A percentile compares a stretch with the other conserved stretches of the same genome.
Evolutionary conservation across 2,888 invertebrate genomes (phyloP).

Genomic region (Perithous albicinctus): DNA sequence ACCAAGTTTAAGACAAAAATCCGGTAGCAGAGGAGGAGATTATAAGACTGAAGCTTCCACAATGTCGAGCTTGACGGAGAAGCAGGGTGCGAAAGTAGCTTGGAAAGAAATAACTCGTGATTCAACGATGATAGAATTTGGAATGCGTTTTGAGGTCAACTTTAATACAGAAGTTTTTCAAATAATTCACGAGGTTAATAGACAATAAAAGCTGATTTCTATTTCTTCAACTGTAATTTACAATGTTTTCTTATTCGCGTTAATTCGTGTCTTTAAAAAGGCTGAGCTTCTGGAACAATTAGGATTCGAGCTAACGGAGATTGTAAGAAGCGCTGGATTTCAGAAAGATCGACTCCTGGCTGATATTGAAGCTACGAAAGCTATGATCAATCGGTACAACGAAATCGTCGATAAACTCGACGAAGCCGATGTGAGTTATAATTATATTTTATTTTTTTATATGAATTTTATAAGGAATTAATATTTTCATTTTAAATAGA

Average conservation of each 20-base stretch:
- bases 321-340: constrained; percentile 86
- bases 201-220: not conserved
- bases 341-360: constrained; percentile 88
- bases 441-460: too few relatives aligned
- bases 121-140: constrained; percentile 89
- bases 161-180: constrained; percentile 89
- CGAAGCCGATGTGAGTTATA: constrained; percentile 88
- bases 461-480: too few relatives aligned
- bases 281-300: constrained; percentile 91
- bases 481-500: not conserved
- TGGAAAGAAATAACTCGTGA: constrained; percentile 91
- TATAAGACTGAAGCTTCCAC: constrained; percentile 51
- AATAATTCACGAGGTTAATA: constrained; percentile 87
- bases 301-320: constrained; percentile 87
- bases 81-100: constrained; percentile 82
- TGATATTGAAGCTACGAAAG: constrained; percentile 88
- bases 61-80: constrained; percentile 54
- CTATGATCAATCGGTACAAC: constrained; percentile 89
- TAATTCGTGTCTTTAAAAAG: constrained; percentile 13
- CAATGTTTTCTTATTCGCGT: constrained; percentile 17
- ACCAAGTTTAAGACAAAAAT: constrained; percentile 49
- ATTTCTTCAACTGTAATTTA: constrained; percentile 4
- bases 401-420: constrained; percentile 88
- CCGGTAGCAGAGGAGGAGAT: constrained; percentile 44
- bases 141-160: constrained; percentile 89